Percentiles rank a stretch among this genome's conserved stretches.
These are phyloP conservation scores for Jacana jacana DNA, from an alignment of 2,113 vertebrate species.

Conservation along the genomic window DNA sequence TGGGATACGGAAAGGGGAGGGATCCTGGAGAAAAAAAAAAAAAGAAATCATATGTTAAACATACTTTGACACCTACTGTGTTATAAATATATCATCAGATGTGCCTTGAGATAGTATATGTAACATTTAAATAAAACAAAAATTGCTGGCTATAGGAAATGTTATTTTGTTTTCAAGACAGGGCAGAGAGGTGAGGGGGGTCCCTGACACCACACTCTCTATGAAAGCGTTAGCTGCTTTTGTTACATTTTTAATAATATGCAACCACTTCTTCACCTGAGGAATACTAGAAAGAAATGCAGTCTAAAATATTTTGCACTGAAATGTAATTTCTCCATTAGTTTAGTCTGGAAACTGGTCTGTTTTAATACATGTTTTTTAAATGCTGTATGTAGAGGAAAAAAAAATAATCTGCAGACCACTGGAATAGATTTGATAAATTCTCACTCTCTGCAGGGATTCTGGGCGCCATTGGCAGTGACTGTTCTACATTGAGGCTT, in stretches of 20 bases:
- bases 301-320: constrained; percentile 98
- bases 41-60: constrained; percentile 83
- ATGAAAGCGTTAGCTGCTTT: constrained; percentile 98
- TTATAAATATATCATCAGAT: constrained; percentile 96
- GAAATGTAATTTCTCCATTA: constrained; percentile 94
- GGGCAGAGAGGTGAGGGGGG: constrained; percentile 81
- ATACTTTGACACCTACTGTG: constrained; percentile 89
- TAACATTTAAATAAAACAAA: constrained; percentile 88
- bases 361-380: constrained; percentile 86
- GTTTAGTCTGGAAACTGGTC: constrained; percentile 94
- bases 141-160: constrained; percentile 94
- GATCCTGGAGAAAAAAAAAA: constrained; percentile 85
- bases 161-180: constrained; percentile 89
- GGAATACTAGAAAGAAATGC: constrained; percentile 89
- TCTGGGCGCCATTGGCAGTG: constrained; percentile 87
- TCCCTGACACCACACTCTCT: constrained; percentile 86
- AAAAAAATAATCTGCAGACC: constrained; percentile 76
- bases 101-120: constrained; percentile 99
- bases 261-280: constrained; percentile 98
- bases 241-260: constrained; percentile 98
- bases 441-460: constrained; percentile 87
- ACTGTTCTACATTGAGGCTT: constrained; percentile 92
- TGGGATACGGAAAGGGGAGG: constrained; percentile 88
- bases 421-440: constrained; percentile 82
- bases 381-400: constrained; percentile 84